Base-by-base conservation (phyloP, 2,797 vertebrate genomes). In the Acropternis orthonyx region DNA sequence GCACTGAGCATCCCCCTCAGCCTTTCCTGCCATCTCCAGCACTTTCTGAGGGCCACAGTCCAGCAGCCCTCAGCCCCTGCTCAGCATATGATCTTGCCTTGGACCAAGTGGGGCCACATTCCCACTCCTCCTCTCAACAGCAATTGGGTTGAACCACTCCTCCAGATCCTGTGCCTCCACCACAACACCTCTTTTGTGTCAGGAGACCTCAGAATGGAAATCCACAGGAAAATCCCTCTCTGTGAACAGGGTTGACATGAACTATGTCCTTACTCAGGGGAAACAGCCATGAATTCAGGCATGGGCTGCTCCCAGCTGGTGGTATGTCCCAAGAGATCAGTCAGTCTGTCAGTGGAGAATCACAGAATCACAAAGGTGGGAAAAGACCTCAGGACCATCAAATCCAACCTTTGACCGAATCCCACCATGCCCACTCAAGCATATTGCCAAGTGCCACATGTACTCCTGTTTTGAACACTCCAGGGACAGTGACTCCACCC, bases 41-140 rank as follows among this genome's bases (percentile, higher is more conserved):
- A 34, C 48, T 56, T 66, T 26, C 49, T 23, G 21, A 17, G 55
- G 62, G 6, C 52, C 15, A 0, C 7, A 12, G 17, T 30, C 59
- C 69, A 76, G 77, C 66, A 67, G 62, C 66, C 9, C 66, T 9
- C 56, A 58, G 52, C 14, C 43, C 28, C 37, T 86, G 48, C 74
- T 63, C 37, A 8, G 30, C 23, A 58, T 34, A 36, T 48, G 34
- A 30, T 44, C 54, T 18, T 56, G 16, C n/a, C 56, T 49, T 49
- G 56, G 24, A 24, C 14, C 44, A 37, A 52, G 51, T 3, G 1
- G 22, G 34, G 23, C 32, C 49, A 16, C 11, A 19, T 67, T 67
- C 59, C 32, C 4, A 1, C n/a, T 74, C n/a, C 77, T 26, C 8
- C 24, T 48, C 20, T 4, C 0, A 0, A 10, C 26, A 74, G 49